These are phyloP conservation scores for Poeciliopsis presidionis DNA, from an alignment of 2,797 vertebrate species.

Conservation along the genomic window DNA sequence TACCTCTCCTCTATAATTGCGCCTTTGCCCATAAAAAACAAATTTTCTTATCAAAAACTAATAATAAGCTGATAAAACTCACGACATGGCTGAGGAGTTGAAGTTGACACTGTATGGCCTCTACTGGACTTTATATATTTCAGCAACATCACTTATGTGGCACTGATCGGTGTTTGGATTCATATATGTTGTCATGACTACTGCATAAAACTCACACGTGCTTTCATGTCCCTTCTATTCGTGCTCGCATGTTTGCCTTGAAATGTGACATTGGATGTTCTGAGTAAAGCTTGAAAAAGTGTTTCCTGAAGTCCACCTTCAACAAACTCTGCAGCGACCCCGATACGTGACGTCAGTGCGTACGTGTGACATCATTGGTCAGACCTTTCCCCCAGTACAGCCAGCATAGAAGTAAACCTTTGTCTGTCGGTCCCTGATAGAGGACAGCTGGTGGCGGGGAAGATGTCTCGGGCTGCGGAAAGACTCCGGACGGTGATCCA, in stretches of 20 bases:
- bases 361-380: background rate
- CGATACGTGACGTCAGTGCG: background rate
- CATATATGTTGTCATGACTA: background rate
- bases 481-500: conserved; percentile 70
- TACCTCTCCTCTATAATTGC: no score
- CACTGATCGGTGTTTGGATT: background rate
- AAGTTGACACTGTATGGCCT: background rate
- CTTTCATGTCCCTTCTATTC: background rate
- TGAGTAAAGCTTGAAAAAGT: background rate
- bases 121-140: background rate
- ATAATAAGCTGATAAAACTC: no score
- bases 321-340: background rate
- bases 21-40: no score
- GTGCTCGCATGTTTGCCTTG: background rate
- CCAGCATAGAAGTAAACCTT: background rate
- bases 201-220: background rate
- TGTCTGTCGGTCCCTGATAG: background rate
- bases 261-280: background rate
- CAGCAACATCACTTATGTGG: no score
- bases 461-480: conserved; percentile 75
- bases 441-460: background rate
- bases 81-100: no score
- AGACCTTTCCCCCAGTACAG: background rate
- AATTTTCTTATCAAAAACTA: no score
- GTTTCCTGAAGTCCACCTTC: background rate